Percentiles rank a stretch among this genome's conserved stretches.
These are phyloP conservation scores for Phylloscopus trochilus DNA, from an alignment of 2,113 vertebrate species.

Conservation along the genomic window DNA sequence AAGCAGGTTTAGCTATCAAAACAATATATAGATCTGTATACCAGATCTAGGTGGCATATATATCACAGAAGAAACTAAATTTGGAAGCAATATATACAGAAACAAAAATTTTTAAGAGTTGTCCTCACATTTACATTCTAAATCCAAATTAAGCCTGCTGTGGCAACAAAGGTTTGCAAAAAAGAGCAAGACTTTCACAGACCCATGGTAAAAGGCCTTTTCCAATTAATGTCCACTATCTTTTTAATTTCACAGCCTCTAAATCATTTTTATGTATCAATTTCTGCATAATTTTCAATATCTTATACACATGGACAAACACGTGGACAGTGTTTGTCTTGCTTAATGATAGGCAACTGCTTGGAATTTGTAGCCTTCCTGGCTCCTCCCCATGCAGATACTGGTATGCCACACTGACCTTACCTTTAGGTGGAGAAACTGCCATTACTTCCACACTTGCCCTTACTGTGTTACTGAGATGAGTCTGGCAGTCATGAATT, in stretches of 20 bases:
- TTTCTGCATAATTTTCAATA: background rate
- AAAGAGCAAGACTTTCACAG: background rate
- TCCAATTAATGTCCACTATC: background rate
- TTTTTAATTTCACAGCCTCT: background rate
- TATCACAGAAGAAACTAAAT: background rate
- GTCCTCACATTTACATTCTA: background rate
- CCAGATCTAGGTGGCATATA: background rate
- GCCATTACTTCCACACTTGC: rapidly evolving
- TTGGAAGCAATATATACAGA: background rate
- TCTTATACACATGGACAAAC: no score
- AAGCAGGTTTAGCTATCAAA: background rate
- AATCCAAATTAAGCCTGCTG: background rate
- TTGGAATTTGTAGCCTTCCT: background rate
- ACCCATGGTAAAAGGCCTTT: background rate
- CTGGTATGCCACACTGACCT: background rate
- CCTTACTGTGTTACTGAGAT: background rate
- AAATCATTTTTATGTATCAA: background rate
- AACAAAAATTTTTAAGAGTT: background rate
- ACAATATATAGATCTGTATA: background rate
- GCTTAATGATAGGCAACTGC: background rate
- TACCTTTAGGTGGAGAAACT: background rate
- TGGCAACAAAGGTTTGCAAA: background rate
- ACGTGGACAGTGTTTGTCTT: background rate
- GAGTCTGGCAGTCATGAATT: background rate
- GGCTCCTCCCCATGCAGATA: background rate